phyloP scores from a whole-genome alignment of 1,140 invertebrate genomes.

The Homalodisca vitripennis region DNA sequence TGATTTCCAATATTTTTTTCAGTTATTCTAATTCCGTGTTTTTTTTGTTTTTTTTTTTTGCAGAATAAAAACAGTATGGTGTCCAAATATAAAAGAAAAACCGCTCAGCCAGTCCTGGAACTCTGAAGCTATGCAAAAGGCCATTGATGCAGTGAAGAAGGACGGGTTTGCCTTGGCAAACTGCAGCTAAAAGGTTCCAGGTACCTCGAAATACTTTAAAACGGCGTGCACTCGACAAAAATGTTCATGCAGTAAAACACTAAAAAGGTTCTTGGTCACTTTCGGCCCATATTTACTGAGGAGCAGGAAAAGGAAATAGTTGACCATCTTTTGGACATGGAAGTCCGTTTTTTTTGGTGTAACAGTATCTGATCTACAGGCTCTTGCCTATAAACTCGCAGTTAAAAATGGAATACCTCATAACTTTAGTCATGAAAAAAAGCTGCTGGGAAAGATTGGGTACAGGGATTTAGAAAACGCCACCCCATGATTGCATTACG shows the following conservation, averaged over 20 bases:
- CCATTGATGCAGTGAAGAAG: constrained; percentile 34
- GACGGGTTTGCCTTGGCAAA: constrained; percentile 36
- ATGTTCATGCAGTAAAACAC: background rate
- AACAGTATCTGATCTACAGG: constrained; percentile 1
- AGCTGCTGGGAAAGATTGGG: constrained; percentile 43
- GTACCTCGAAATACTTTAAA: constrained; percentile 41
- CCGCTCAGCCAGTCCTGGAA: constrained; percentile 24
- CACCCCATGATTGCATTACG: constrained; percentile 46
- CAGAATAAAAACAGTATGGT: background rate
- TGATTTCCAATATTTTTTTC: too few species aligned
- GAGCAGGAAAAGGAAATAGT: constrained; percentile 4
- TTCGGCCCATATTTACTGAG: constrained; percentile 14
- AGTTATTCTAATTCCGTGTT: too few species aligned
- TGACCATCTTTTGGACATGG: constrained; percentile 14
- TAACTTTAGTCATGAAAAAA: constrained; percentile 26
- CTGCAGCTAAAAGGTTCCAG: constrained; percentile 40
- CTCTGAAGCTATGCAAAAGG: constrained; percentile 7
- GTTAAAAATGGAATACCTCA: constrained; percentile 14
- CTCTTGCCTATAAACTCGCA: constrained; percentile 19
- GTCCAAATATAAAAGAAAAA: constrained; percentile 6
- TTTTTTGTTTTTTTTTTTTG: too few species aligned
- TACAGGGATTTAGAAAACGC: constrained; percentile 46
- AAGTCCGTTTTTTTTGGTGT: constrained; percentile 20
- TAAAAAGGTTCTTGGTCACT: constrained; percentile 11
- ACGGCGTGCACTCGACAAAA: constrained; percentile 6